Base-by-base conservation (phyloP, 1,140 invertebrate species). In the Ips typographus region DNA sequence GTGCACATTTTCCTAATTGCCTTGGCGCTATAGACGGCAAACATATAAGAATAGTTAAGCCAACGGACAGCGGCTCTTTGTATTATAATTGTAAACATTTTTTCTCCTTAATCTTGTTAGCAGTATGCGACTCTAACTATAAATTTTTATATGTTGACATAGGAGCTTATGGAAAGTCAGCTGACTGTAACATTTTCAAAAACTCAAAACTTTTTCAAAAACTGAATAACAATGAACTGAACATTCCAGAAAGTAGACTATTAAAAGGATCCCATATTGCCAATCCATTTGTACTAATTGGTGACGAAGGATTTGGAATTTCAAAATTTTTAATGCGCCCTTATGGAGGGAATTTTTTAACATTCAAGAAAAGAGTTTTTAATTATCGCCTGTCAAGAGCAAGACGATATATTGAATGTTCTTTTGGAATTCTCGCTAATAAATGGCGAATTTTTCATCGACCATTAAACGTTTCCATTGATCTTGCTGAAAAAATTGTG, bases 341-440 rank as follows among this genome's bases (percentile, higher is more conserved):
- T 49, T 83, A 79, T 73, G 70, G 77, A 37, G 76, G 77, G 69
- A 80, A 67, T 60, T 49, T 62, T 55, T 68, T 83, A 44, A 61
- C 71, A 40, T 58, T 75, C 22, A 62, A 78, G 52, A 79, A 75
- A 74, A 70, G 65, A 70, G 75, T 83, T 22, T 84, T 81, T 73
- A 84, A 85, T 71, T 84, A 84, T 72, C 68, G 79, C 40, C 57
- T 82, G 6, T 73, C 74, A 40, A 72, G 78, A 66, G 80, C 79
- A n/a, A 64, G 81, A 66, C 51, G 79, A 60, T 76, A 78, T 37
- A 73, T 83, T n/a, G 82, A 85, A 73, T 83, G 83, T 76, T 44
- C 74, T 7, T 78, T 78, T 70, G 76, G 74, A 8, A 75, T 79
- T 7, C 39, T 77, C 8, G 36, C 68, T 5, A 80, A 79, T 62